Conservation (phyloP, 2,113 vertebrate species). For the Triplophysa rosa region DNA sequence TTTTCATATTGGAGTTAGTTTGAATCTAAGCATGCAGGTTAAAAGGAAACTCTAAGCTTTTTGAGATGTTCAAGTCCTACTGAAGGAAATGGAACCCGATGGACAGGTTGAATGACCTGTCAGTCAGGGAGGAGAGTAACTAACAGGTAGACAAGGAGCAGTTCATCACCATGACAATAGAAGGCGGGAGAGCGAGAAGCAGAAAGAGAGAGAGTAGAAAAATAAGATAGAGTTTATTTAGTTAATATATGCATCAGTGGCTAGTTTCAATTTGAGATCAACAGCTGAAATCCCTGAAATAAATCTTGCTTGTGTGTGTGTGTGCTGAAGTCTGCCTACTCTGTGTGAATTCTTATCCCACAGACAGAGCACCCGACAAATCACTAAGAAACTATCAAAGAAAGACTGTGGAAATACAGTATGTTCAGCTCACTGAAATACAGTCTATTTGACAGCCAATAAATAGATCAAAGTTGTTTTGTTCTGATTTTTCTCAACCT, state of each 20-base stretch:
- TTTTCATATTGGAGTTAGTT: not conserved
- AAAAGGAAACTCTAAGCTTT: slow-evolving; percentile 1
- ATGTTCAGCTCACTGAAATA: not conserved
- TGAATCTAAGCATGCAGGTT: not conserved
- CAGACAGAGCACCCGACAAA: not conserved
- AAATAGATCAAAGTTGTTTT: not conserved
- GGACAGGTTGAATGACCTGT: slow-evolving; percentile 43
- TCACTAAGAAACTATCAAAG: not conserved
- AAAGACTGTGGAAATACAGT: not conserved
- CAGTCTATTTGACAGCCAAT: not conserved
- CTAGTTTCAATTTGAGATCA: not conserved
- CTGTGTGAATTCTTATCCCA: not conserved
- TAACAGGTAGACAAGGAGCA: slow-evolving; percentile 32
- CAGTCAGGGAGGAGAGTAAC: slow-evolving; percentile 26
- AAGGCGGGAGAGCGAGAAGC: slow-evolving; percentile 44
- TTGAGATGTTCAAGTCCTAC: slow-evolving; percentile 6
- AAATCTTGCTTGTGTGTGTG: not conserved
- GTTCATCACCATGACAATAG: slow-evolving; percentile 47
- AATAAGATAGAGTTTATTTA: not conserved
- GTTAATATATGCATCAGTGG: not conserved
- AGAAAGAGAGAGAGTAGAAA: slow-evolving; percentile 14
- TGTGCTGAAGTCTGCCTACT: no score
- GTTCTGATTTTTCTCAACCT: not conserved
- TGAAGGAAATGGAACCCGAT: slow-evolving; percentile 39
- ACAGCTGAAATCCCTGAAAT: not conserved